Conservation (phyloP, 2,797 vertebrate genomes). For the Orientallactaga sibirica region DNA sequence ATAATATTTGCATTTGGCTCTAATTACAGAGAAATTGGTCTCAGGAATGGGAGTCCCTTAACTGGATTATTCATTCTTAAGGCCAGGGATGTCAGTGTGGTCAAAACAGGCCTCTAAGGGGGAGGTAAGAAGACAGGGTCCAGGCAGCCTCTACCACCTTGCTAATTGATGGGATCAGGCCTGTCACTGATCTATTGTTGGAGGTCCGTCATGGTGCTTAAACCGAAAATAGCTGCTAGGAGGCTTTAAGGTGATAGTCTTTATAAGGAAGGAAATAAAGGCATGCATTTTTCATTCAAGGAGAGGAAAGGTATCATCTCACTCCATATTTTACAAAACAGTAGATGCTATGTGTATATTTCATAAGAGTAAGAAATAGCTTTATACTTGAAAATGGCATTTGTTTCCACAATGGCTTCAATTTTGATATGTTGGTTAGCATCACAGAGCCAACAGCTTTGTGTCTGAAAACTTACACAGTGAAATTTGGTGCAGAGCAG, state of each 20-base stretch:
- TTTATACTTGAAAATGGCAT: constrained; percentile 55
- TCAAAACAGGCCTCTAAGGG: constrained; percentile 77
- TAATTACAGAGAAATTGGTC: constrained; percentile 71
- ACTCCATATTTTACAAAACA: constrained; percentile 72
- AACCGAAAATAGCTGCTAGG: constrained; percentile 58
- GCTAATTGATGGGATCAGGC: constrained; percentile 78
- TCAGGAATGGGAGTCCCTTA: constrained; percentile 67
- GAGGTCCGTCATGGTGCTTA: constrained; percentile 50
- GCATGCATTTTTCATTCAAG: constrained; percentile 68
- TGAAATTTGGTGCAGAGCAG: constrained; percentile 79
- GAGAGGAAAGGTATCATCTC: constrained; percentile 26
- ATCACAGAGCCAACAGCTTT: constrained; percentile 20
- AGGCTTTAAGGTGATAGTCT: constrained; percentile 72
- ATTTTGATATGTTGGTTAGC: constrained; percentile 51
- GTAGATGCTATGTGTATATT: constrained; percentile 32
- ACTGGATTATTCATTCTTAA: constrained; percentile 78
- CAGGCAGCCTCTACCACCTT: constrained; percentile 72
- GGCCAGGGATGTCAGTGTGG: constrained; percentile 78
- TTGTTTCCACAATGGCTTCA: constrained; percentile 26
- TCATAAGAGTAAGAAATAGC: constrained; percentile 47
- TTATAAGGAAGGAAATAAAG: constrained; percentile 66
- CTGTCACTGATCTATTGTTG: constrained; percentile 79
- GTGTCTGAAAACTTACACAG: constrained; percentile 72
- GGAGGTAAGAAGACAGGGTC: constrained; percentile 61
- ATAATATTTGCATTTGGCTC: constrained; percentile 73